These are phyloP conservation scores for Ciconia boyciana DNA, from an alignment of 2,113 vertebrate species.

Conservation along the genomic window DNA sequence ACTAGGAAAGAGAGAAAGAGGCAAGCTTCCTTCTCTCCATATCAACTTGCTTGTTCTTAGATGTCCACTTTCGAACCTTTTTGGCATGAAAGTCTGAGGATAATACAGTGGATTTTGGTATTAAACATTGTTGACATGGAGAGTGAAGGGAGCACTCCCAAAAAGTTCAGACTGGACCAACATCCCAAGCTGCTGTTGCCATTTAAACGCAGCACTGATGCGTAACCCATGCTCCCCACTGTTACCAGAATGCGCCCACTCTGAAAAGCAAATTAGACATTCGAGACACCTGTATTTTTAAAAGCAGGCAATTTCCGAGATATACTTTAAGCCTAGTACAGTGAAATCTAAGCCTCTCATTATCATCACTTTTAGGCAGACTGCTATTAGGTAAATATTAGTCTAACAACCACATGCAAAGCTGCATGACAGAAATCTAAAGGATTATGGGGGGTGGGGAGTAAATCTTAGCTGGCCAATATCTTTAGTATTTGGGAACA, in stretches of 20 bases:
- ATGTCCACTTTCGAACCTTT: background rate
- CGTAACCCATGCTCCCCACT: fast-evolving
- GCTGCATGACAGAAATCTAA: background rate
- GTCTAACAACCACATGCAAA: background rate
- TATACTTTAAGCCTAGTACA: background rate
- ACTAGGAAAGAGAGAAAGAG: background rate
- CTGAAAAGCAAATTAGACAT: background rate
- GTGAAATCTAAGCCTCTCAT: background rate
- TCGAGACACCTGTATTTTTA: background rate
- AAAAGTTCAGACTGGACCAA: background rate
- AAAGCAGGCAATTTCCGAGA: background rate
- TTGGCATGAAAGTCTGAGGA: background rate
- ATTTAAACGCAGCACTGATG: background rate
- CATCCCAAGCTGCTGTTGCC: background rate
- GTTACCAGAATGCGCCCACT: background rate
- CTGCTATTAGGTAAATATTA: background rate
- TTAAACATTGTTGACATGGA: background rate
- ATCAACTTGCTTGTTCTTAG: background rate
- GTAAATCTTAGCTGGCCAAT: background rate
- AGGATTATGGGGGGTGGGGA: background rate
- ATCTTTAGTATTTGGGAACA: background rate
- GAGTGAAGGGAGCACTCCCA: background rate
- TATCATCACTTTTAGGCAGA: background rate
- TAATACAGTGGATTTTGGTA: background rate
- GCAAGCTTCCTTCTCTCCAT: background rate